Percentiles rank a stretch among this genome's conserved stretches.
Conservation (phyloP, 2,113 vertebrate genomes). For the Rhinopomastus cyanomelas region DNA sequence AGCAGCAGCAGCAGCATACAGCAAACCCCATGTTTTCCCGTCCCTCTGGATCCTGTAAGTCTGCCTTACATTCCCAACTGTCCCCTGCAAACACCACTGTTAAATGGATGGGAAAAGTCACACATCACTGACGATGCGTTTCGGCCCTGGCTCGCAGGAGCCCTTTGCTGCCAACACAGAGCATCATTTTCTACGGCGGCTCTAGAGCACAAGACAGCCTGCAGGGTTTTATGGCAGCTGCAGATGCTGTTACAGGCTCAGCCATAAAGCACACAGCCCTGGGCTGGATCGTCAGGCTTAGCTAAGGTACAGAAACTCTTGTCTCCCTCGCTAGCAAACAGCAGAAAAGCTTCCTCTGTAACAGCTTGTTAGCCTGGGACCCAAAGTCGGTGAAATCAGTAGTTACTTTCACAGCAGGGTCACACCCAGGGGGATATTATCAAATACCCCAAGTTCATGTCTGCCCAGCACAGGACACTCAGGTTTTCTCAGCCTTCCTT, state of each 20-base stretch:
- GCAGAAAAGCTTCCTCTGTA: not conserved
- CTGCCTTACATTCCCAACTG: not conserved
- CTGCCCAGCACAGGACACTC: not conserved
- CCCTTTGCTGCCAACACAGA: conserved; percentile 27
- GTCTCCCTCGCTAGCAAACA: not conserved
- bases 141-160: conserved; percentile 1
- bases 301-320: not conserved
- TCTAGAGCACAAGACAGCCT: conserved; percentile 24
- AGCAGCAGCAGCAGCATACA: not conserved
- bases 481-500: not conserved
- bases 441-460: not conserved
- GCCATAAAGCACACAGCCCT: conserved; percentile 11
- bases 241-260: conserved; percentile 12
- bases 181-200: not conserved
- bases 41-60: not conserved
- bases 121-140: not conserved
- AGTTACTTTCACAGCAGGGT: not conserved
- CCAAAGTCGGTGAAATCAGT: not conserved
- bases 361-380: not conserved
- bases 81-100: conserved; percentile 21
- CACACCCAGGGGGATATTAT: not conserved
- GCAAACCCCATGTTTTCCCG: not conserved
- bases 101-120: conserved; percentile 6
- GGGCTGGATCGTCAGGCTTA: not conserved
- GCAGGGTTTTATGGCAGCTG: conserved; percentile 29